Conservation (phyloP, 2,888 invertebrate genomes). For the Pterostichus madidus region DNA sequence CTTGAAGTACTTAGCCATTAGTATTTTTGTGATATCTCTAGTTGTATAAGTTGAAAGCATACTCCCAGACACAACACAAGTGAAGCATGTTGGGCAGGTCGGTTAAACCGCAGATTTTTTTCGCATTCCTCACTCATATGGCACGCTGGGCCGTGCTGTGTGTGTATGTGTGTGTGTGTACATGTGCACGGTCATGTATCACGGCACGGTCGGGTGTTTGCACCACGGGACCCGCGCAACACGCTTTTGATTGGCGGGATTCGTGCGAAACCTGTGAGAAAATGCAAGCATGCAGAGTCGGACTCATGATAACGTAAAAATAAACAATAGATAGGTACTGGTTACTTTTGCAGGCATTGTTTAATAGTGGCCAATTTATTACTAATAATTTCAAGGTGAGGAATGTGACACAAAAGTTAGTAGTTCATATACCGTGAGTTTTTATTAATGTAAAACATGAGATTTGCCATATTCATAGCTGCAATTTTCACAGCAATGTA, state of each 20-base stretch:
- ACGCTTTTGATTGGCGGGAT: not conserved
- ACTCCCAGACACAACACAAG: not conserved
- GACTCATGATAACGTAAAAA: too few relatives aligned
- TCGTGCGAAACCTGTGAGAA: not conserved
- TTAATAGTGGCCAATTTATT: too few relatives aligned
- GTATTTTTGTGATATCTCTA: too few relatives aligned
- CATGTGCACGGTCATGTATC: not conserved
- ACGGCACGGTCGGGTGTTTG: not conserved
- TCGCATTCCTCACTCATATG: conserved; percentile 11
- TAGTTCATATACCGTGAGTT: too few relatives aligned
- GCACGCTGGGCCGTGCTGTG: not conserved
- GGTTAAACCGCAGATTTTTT: conserved; percentile 2
- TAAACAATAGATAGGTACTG: too few relatives aligned
- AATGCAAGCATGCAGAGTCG: not conserved
- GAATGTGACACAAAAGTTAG: too few relatives aligned
- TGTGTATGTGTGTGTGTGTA: not conserved
- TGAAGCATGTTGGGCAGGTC: not conserved
- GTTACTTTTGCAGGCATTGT: too few relatives aligned
- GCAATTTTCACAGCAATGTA: too few relatives aligned
- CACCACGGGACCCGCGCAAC: not conserved
- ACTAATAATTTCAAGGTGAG: too few relatives aligned
- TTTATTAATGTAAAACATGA: too few relatives aligned
- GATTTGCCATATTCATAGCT: too few relatives aligned
- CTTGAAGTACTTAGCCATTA: too few relatives aligned
- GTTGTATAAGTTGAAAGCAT: not conserved